A percentile compares a stretch with the other conserved stretches of the same genome.
Evolutionary conservation across 2,888 invertebrate species (phyloP).

Genomic region (Rhagium mordax): DNA sequence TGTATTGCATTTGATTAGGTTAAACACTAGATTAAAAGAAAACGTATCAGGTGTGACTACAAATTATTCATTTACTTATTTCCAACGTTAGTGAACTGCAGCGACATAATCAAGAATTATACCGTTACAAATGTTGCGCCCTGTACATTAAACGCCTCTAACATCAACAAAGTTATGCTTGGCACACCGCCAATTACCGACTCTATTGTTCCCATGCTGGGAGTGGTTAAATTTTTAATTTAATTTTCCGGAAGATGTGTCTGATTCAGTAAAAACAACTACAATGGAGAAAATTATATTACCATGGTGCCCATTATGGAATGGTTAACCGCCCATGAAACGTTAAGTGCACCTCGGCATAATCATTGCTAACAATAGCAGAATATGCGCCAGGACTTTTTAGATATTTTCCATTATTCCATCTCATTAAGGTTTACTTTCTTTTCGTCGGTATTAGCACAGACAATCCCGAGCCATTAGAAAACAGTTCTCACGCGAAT

Average conservation of each 20-base stretch:
- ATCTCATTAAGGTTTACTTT: background rate
- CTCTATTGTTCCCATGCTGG: background rate
- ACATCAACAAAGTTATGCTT: background rate
- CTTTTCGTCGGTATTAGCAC: background rate
- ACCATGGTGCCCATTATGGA: background rate
- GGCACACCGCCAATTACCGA: background rate
- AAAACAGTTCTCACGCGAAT: background rate
- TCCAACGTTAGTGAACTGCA: too few relatives aligned
- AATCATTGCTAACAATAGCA: slow-evolving; percentile 2
- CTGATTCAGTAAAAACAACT: background rate
- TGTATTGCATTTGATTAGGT: too few relatives aligned
- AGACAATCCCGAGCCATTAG: background rate
- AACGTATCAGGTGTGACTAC: too few relatives aligned
- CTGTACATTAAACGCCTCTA: background rate
- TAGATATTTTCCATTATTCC: background rate
- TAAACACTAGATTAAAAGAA: too few relatives aligned
- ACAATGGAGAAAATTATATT: slow-evolving; percentile 16
- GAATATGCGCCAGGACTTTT: background rate
- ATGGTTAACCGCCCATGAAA: background rate
- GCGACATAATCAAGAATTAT: too few relatives aligned
- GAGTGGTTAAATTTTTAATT: background rate
- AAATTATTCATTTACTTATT: too few relatives aligned
- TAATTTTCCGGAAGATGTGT: slow-evolving; percentile 7
- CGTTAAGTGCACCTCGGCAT: background rate
- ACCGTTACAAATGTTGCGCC: too few relatives aligned